phyloP scores from a whole-genome alignment of 2,888 invertebrate species.

The Zygaena filipendulae region DNA sequence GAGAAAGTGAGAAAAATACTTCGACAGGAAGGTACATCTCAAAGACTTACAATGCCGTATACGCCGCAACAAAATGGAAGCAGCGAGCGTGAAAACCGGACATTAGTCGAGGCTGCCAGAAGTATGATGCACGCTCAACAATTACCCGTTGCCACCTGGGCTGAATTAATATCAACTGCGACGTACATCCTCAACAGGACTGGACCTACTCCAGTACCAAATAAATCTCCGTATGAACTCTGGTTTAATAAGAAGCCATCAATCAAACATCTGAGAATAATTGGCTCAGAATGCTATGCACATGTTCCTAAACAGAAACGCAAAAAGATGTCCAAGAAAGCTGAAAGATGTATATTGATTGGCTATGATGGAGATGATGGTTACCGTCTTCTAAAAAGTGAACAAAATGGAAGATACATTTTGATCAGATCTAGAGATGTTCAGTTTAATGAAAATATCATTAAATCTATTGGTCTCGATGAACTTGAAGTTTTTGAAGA shows the following conservation, averaged over 20 bases:
- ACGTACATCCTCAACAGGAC: slow-evolving; percentile 15
- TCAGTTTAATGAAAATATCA: slow-evolving; percentile 1
- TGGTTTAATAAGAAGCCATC: slow-evolving; percentile 18
- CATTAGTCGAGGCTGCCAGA: slow-evolving; percentile 15
- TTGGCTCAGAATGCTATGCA: slow-evolving; percentile 7
- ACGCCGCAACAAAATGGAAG: slow-evolving; percentile 21
- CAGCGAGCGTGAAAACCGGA: slow-evolving; percentile 18
- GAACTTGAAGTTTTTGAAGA: no score
- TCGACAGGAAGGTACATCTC: slow-evolving; percentile 7
- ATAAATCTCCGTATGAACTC: slow-evolving; percentile 22
- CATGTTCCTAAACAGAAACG: slow-evolving; percentile 14
- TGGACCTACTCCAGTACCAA: slow-evolving; percentile 15
- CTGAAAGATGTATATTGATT: no score
- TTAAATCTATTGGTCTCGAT: no score
- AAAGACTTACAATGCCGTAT: slow-evolving; percentile 18
- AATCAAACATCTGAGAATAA: slow-evolving; percentile 11
- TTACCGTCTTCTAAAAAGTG: no score
- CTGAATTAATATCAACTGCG: slow-evolving; percentile 12
- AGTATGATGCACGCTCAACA: slow-evolving; percentile 8
- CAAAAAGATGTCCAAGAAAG: slow-evolving; percentile 11
- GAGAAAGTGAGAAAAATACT: not conserved
- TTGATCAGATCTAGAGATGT: no score
- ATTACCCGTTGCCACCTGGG: slow-evolving; percentile 10
- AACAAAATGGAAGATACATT: no score
- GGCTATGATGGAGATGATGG: slow-evolving; percentile 10